These are phyloP conservation scores for Poliocrania exsul DNA, from an alignment of 2,797 vertebrate genomes.

Conservation along the genomic window DNA sequence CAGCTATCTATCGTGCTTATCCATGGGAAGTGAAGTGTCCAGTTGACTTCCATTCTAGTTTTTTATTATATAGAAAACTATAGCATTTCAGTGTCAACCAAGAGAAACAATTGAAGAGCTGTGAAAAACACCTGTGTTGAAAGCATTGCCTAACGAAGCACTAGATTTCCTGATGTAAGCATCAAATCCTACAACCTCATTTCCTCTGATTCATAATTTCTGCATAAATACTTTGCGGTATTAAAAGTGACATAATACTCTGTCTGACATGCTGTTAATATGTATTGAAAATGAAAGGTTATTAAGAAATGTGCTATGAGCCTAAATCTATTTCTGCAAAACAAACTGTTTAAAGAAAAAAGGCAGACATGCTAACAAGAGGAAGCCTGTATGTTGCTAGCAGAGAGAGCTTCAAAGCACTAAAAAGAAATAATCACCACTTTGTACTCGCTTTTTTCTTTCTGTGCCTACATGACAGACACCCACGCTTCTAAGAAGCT, in stretches of 20 bases:
- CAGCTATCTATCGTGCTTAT: background rate
- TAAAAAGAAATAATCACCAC: constrained; percentile 46
- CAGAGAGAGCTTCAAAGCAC: constrained; percentile 27
- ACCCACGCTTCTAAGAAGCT: background rate
- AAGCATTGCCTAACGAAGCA: background rate
- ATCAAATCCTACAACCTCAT: background rate
- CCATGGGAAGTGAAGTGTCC: background rate
- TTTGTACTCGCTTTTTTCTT: constrained; percentile 34
- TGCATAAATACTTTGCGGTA: background rate
- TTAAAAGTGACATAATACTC: background rate
- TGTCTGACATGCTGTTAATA: background rate
- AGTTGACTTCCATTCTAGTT: background rate
- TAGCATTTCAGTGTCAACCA: background rate
- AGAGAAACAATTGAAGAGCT: background rate
- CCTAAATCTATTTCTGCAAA: constrained; percentile 20
- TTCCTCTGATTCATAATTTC: constrained; percentile 13
- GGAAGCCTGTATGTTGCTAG: background rate
- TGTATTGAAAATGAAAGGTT: background rate
- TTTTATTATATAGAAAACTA: background rate
- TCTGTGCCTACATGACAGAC: constrained; percentile 12
- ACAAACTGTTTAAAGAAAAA: constrained; percentile 26
- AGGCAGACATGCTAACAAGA: background rate
- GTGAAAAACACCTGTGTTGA: background rate
- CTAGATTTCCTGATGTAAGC: background rate
- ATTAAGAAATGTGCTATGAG: background rate